phyloP scores from a whole-genome alignment of 2,888 invertebrate species.

The Ectemnius cavifrons region DNA sequence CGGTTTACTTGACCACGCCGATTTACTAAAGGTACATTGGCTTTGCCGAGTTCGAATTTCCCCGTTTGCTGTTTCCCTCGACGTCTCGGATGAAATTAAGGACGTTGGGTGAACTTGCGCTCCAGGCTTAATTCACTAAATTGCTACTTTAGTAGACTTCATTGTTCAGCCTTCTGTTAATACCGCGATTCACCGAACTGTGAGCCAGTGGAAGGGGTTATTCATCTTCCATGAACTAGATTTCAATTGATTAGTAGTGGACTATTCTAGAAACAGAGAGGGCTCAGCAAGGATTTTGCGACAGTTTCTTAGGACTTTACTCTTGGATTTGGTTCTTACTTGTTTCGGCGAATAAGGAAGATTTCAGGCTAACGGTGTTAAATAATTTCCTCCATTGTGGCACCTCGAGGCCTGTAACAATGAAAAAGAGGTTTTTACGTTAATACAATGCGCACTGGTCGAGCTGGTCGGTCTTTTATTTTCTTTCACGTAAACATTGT shows the following conservation, averaged over 20 bases:
- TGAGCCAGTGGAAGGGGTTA: slow-evolving; percentile 27
- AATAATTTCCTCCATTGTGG: not conserved
- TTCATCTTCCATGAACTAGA: slow-evolving; percentile 9
- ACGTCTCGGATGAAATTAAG: slow-evolving; percentile 52
- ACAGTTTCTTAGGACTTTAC: not conserved
- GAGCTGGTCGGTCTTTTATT: too few species aligned
- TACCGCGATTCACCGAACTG: slow-evolving; percentile 29
- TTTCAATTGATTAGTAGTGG: slow-evolving; percentile 36
- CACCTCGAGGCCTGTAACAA: not conserved
- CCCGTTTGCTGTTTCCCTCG: slow-evolving; percentile 35
- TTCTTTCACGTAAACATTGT: too few species aligned
- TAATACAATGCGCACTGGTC: not conserved
- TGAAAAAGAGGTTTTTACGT: not conserved
- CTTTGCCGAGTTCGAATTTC: slow-evolving; percentile 26
- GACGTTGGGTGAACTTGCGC: slow-evolving; percentile 40
- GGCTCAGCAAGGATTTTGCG: not conserved
- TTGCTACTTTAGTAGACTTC: slow-evolving; percentile 32
- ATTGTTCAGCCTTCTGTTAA: slow-evolving; percentile 38
- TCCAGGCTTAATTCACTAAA: slow-evolving; percentile 57
- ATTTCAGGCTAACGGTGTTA: not conserved
- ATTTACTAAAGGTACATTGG: slow-evolving; percentile 40
- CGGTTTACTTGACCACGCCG: slow-evolving; percentile 52
- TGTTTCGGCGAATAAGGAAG: not conserved
- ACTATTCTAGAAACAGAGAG: not conserved
- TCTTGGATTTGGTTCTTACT: too few species aligned